Evolutionary conservation across 1,140 invertebrate genomes (phyloP), one percentile per base, ranked within the genome.

Genomic region (Drosophila setifemur): DNA sequence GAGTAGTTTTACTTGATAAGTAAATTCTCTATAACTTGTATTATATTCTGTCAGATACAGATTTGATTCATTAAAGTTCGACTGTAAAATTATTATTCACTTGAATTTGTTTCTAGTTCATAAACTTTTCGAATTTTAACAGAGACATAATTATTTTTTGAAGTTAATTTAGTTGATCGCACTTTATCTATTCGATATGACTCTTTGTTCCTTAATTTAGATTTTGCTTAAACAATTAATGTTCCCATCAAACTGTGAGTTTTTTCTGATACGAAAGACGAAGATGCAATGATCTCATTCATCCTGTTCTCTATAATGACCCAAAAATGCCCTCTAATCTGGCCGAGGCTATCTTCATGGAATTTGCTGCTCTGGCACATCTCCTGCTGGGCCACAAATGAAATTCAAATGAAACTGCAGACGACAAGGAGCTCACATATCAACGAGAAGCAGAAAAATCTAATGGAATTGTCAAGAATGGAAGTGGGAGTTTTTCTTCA

Each of bases 331-430:
- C 3, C 23, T 12, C 8, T 4, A 16, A 3, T 25, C 29, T 50
- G 8, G 11, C 9, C 21, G 2, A 12, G 6, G 45, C 7, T 23
- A 16, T 55, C 6, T 9, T 25, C 4, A 2, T 40, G 58, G 43
- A 66, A 49, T 66, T 21, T 31, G 61, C 61, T 39, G 25, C 43
- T 9, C 55, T 63, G 42, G 60, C 60, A 40, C 14, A 37, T 61
- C 60, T 49, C 57, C 43, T 49, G 57, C 43, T 66, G 58, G 12
- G 25, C 25, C 29, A 47, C 33, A 66, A 66, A 25, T 49, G 58
- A 39, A 63, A 28, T 49, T 64, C 42, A 49, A 61, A 49, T 64
- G 61, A 40, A 64, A 64, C 11, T 64, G 58, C 55, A 47, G 31
- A 37, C 12, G 25, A 37, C 12, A 18, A 64, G 33, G 16, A 29